Conservation (phyloP, 2,113 vertebrate genomes). For the Chaetops frenatus region DNA sequence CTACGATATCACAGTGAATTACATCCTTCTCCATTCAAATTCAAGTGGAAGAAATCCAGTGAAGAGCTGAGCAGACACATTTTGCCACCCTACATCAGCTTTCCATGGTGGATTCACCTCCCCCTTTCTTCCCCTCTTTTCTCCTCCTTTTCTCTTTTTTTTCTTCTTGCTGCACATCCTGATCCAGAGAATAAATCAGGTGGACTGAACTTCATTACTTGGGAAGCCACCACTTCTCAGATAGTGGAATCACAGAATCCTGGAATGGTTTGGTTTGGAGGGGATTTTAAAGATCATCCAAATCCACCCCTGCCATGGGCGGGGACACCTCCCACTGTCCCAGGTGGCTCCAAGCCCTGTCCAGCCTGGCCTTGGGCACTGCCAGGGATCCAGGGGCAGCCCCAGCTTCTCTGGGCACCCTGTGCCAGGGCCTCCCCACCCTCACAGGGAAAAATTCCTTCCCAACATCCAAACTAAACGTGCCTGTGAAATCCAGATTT, state of each 20-base stretch:
- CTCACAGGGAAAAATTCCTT: neutral
- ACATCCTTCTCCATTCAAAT: neutral
- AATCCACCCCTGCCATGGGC: neutral
- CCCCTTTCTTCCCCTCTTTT: neutral
- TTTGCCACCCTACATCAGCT: neutral
- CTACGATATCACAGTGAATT: neutral
- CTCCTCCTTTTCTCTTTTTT: neutral
- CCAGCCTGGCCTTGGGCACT: neutral
- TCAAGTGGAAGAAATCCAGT: neutral
- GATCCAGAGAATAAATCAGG: neutral
- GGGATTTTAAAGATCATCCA: neutral
- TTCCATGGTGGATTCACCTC: neutral
- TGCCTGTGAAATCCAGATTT: neutral
- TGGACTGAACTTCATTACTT: neutral
- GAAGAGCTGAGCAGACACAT: neutral
- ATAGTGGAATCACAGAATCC: neutral
- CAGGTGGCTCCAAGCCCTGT: rapidly evolving
- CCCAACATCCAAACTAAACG: neutral
- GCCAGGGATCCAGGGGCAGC: neutral
- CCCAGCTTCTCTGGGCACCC: neutral
- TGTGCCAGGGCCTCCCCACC: rapidly evolving
- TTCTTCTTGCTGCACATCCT: neutral
- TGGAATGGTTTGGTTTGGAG: neutral
- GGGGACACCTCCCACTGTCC: rapidly evolving
- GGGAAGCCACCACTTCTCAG: neutral